These are phyloP conservation scores for Heteractis magnifica DNA, from an alignment of 92 coral and sea anemone genomes.

Conservation along the genomic window DNA sequence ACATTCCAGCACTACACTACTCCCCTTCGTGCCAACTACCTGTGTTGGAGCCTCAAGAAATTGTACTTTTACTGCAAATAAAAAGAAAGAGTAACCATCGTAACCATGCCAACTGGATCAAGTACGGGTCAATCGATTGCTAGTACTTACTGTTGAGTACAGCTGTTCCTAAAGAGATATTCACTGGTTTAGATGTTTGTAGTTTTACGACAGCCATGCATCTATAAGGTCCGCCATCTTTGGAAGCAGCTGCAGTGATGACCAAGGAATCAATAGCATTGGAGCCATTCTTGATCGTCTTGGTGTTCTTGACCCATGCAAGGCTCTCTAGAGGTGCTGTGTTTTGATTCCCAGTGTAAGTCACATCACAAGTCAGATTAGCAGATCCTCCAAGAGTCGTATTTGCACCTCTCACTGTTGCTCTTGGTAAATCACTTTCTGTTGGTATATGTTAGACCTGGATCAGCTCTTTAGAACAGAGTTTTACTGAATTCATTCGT, in stretches of 20 bases:
- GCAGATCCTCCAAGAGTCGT: slow-evolving; percentile 7
- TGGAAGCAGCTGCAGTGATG: neutral
- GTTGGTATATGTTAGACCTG: neutral
- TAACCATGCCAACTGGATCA: neutral
- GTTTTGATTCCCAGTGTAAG: neutral
- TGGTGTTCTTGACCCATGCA: slow-evolving; percentile 19
- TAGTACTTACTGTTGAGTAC: slow-evolving; percentile 6
- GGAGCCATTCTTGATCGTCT: slow-evolving; percentile 20
- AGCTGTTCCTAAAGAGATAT: slow-evolving; percentile 1
- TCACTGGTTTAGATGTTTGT: neutral
- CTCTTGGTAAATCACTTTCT: slow-evolving; percentile 7
- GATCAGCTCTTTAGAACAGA: too few species aligned
- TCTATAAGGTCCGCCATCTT: slow-evolving; percentile 7
- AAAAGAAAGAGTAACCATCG: neutral
- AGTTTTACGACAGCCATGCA: slow-evolving; percentile 10
- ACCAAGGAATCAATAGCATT: slow-evolving; percentile 12
- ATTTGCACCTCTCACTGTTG: neutral
- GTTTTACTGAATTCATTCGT: too few species aligned
- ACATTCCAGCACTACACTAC: slow-evolving; percentile 45
- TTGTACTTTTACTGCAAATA: slow-evolving; percentile 25
- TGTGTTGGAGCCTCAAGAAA: slow-evolving; percentile 14
- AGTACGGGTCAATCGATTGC: neutral
- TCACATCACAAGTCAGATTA: slow-evolving; percentile 21
- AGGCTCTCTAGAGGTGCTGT: neutral
- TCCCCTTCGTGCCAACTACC: slow-evolving; percentile 34